These are phyloP conservation scores for Stenoptilia bipunctidactyla DNA, from an alignment of 2,888 invertebrate species.

Conservation along the genomic window DNA sequence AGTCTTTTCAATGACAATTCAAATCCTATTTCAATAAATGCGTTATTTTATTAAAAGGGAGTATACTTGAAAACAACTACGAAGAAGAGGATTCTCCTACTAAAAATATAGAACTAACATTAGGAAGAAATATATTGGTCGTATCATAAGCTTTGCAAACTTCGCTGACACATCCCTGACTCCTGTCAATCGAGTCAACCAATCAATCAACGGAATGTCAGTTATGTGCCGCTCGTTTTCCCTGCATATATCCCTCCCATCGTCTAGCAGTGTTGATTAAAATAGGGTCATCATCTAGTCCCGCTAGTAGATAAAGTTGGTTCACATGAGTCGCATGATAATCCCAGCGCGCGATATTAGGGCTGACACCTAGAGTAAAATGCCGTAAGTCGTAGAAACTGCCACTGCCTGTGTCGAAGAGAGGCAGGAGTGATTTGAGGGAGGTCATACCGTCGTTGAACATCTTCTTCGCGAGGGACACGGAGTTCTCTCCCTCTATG, in stretches of 20 bases:
- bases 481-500: constrained; percentile 78
- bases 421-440: constrained; percentile 86
- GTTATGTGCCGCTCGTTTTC: constrained; percentile 95
- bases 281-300: constrained; percentile 86
- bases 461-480: constrained; percentile 80
- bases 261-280: constrained; percentile 87
- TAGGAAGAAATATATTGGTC: no score
- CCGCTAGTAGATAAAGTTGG: constrained; percentile 89
- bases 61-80: background rate
- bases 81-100: no score
- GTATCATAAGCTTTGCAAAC: no score
- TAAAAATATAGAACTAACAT: background rate
- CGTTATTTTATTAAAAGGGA: background rate
- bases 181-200: no score
- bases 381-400: constrained; percentile 97
- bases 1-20: no score
- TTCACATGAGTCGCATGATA: constrained; percentile 99
- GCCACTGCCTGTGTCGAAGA: constrained; percentile 96
- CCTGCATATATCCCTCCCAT: constrained; percentile 96
- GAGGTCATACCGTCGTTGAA: constrained; percentile 89
- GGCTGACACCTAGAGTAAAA: constrained; percentile 88
- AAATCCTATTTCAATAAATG: background rate
- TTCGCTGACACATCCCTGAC: no score
- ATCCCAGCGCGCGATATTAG: constrained; percentile 98
- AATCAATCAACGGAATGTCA: constrained; percentile 53